Evolutionary conservation across 2,888 invertebrate species (phyloP).

Genomic region (Leuctra nigra): DNA sequence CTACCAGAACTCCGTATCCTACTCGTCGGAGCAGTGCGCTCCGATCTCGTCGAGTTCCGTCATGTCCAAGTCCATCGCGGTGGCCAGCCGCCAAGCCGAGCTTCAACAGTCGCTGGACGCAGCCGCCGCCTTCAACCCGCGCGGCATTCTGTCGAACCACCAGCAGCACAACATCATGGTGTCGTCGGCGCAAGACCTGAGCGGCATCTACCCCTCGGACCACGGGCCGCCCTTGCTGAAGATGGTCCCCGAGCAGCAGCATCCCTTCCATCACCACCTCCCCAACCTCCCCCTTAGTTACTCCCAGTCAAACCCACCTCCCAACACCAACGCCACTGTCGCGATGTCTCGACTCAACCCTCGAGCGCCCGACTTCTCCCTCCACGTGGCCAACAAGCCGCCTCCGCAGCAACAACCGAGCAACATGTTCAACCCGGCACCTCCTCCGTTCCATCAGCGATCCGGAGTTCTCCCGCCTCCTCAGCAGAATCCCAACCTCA

Average conservation of each 20-base stretch:
- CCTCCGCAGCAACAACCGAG: slow-evolving; percentile 34
- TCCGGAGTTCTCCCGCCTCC: slow-evolving; percentile 24
- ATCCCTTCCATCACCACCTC: slow-evolving; percentile 27
- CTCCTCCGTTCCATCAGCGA: slow-evolving; percentile 24
- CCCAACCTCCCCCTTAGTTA: slow-evolving; percentile 19
- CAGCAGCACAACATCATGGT: slow-evolving; percentile 22
- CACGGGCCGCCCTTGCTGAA: slow-evolving; percentile 37
- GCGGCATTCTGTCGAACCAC: slow-evolving; percentile 3
- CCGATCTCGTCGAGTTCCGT: slow-evolving; percentile 22
- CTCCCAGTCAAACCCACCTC: slow-evolving; percentile 18
- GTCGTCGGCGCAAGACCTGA: slow-evolving; percentile 22
- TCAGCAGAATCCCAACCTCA: slow-evolving; percentile 22
- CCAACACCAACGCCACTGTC: slow-evolving; percentile 39
- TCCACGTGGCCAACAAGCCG: slow-evolving; percentile 41
- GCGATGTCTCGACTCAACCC: slow-evolving; percentile 67
- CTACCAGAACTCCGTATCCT: slow-evolving; percentile 21
- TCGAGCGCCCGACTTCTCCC: slow-evolving; percentile 69
- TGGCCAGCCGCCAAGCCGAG: background rate
- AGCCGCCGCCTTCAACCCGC: background rate
- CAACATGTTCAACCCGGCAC: slow-evolving; percentile 17
- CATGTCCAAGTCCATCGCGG: slow-evolving; percentile 20
- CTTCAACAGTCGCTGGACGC: slow-evolving; percentile 1
- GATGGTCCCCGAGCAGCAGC: slow-evolving; percentile 39
- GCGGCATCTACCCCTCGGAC: slow-evolving; percentile 22
- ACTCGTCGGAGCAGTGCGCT: slow-evolving; percentile 23